phyloP scores from a whole-genome alignment of 2,113 vertebrate species.

The Aleadryas rufinucha region DNA sequence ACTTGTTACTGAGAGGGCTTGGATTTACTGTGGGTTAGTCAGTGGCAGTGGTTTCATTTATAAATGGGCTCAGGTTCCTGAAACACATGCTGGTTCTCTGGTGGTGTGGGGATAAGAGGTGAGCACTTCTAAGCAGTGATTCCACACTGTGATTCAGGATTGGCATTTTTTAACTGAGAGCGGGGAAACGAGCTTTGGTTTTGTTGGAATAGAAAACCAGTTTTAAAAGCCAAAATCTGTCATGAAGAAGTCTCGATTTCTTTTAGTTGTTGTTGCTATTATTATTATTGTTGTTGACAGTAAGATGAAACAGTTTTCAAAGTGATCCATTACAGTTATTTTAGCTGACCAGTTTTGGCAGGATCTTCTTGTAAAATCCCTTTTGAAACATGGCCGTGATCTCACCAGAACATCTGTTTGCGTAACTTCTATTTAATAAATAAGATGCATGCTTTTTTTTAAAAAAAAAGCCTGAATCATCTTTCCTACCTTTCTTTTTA shows the following conservation, averaged over 20 bases:
- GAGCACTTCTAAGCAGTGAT: background rate
- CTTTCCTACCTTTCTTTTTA: constrained; percentile 3
- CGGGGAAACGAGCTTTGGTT: background rate
- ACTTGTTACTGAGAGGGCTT: background rate
- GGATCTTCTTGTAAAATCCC: background rate
- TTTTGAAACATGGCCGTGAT: constrained; percentile 5
- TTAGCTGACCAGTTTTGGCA: background rate
- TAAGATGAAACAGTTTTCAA: background rate
- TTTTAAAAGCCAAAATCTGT: background rate
- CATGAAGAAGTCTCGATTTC: background rate
- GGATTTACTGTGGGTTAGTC: background rate
- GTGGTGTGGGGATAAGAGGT: background rate
- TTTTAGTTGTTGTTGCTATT: background rate
- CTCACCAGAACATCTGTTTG: background rate
- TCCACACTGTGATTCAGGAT: background rate
- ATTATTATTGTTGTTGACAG: background rate
- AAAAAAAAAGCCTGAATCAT: background rate
- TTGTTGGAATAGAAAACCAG: background rate
- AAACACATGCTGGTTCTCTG: accelerated
- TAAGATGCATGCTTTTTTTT: background rate
- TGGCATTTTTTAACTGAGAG: background rate
- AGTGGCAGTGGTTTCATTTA: background rate
- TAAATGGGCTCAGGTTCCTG: background rate
- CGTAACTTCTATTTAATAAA: background rate
- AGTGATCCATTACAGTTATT: background rate